phyloP scores from a whole-genome alignment of 2,113 vertebrate genomes.

The Cyphomyrus discorhynchus region DNA sequence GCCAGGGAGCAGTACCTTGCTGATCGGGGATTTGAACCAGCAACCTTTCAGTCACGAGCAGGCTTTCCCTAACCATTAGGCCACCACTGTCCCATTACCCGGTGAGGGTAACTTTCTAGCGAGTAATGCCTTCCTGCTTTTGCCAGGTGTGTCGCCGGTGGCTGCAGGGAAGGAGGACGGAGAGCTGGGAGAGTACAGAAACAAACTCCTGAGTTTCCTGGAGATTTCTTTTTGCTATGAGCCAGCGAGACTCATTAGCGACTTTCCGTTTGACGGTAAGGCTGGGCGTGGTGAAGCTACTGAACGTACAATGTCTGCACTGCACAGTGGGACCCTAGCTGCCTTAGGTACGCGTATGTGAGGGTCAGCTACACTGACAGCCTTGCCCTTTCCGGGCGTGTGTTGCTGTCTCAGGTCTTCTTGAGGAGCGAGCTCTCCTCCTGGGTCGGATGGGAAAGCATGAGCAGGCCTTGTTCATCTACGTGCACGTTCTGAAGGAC shows the following conservation, averaged over 20 bases:
- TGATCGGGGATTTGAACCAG: no score
- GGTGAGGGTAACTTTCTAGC: background rate
- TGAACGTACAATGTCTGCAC: background rate
- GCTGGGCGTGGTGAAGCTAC: background rate
- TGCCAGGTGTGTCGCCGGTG: slow-evolving; percentile 55
- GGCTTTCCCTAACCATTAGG: no score
- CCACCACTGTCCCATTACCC: no score
- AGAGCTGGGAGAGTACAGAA: slow-evolving; percentile 79
- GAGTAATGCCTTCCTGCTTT: background rate
- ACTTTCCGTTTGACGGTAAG: slow-evolving; percentile 96
- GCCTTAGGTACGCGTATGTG: background rate
- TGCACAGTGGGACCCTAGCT: background rate
- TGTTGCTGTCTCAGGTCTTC: slow-evolving; percentile 61
- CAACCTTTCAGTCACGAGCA: no score
- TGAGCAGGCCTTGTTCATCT: slow-evolving; percentile 95
- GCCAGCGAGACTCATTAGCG: slow-evolving; percentile 82
- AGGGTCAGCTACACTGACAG: background rate
- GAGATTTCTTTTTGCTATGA: slow-evolving; percentile 83
- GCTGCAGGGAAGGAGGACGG: slow-evolving; percentile 82
- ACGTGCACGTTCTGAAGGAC: slow-evolving; percentile 87
- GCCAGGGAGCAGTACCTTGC: no score
- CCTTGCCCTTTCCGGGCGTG: background rate
- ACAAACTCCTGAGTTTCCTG: slow-evolving; percentile 80
- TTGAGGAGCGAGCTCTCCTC: slow-evolving; percentile 89
- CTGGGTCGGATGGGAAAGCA: slow-evolving; percentile 96